phyloP scores from a whole-genome alignment of 2,113 vertebrate species.

The Mormoops blainvillei region DNA sequence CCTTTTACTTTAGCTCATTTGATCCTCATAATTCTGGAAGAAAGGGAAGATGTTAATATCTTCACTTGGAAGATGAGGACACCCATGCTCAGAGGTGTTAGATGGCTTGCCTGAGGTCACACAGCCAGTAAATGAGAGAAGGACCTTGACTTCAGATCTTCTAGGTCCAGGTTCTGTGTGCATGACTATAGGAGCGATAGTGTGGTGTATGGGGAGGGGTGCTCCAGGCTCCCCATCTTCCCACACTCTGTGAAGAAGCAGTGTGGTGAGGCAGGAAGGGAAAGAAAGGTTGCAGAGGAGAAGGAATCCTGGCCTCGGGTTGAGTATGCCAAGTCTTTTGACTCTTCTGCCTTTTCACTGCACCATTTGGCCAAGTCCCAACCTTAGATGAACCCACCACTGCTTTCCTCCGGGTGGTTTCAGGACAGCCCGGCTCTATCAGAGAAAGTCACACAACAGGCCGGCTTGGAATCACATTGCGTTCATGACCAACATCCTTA shows the following conservation, averaged over 20 bases:
- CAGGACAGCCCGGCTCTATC: neutral
- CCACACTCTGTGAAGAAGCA: neutral
- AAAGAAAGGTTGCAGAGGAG: neutral
- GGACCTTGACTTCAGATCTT: neutral
- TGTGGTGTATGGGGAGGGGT: neutral
- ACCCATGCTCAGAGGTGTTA: neutral
- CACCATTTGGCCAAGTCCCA: neutral
- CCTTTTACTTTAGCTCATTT: slow-evolving; percentile 9
- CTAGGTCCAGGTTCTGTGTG: neutral
- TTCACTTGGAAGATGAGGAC: neutral
- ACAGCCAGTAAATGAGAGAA: neutral
- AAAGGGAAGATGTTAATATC: neutral
- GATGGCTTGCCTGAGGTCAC: neutral
- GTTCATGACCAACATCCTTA: neutral
- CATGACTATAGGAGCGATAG: neutral
- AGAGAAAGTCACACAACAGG: neutral
- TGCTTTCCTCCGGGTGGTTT: neutral
- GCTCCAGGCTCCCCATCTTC: neutral
- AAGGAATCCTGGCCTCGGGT: neutral
- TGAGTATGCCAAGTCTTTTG: neutral
- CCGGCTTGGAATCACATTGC: neutral
- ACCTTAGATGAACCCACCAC: neutral
- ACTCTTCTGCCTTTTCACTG: neutral
- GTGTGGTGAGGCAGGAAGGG: neutral
- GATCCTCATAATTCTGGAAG: neutral